Percentiles rank a stretch among this genome's conserved stretches.
Evolutionary conservation across 2,797 vertebrate genomes (phyloP).

Genomic region (Hapalemur alaotrensis): DNA sequence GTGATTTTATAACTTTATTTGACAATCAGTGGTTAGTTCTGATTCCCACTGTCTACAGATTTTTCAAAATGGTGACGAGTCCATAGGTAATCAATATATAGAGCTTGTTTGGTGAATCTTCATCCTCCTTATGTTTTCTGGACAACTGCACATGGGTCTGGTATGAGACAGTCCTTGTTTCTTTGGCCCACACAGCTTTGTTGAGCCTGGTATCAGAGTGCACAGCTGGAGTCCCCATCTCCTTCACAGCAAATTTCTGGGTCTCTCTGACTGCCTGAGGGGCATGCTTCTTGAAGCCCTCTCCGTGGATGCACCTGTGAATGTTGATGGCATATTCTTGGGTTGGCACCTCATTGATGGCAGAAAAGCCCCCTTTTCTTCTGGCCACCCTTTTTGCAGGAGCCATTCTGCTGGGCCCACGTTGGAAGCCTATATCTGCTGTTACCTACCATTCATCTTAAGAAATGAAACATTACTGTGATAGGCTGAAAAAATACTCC

Average conservation of each 20-base stretch:
- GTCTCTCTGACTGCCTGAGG: not conserved
- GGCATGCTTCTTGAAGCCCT: not conserved
- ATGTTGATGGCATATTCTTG: not conserved
- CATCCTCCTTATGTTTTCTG: not conserved
- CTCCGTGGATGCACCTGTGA: not conserved
- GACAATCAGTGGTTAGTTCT: not conserved
- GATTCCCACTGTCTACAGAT: not conserved
- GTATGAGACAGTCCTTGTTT: not conserved
- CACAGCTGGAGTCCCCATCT: not conserved
- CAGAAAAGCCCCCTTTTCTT: not conserved
- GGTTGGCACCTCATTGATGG: not conserved
- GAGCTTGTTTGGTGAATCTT: not conserved
- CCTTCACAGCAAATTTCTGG: not conserved
- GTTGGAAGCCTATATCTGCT: not conserved
- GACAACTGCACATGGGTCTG: not conserved
- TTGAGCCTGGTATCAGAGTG: not conserved
- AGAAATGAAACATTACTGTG: not conserved
- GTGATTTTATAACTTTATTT: not conserved
- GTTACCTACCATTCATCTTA: not conserved
- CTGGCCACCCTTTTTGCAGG: not conserved
- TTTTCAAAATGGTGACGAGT: not conserved
- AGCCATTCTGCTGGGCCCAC: not conserved
- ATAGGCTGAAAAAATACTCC: not conserved
- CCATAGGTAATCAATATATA: not conserved
- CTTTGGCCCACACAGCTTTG: not conserved